These are phyloP conservation scores for Drosophila recens DNA, from an alignment of 2,888 invertebrate species.

Conservation along the genomic window DNA sequence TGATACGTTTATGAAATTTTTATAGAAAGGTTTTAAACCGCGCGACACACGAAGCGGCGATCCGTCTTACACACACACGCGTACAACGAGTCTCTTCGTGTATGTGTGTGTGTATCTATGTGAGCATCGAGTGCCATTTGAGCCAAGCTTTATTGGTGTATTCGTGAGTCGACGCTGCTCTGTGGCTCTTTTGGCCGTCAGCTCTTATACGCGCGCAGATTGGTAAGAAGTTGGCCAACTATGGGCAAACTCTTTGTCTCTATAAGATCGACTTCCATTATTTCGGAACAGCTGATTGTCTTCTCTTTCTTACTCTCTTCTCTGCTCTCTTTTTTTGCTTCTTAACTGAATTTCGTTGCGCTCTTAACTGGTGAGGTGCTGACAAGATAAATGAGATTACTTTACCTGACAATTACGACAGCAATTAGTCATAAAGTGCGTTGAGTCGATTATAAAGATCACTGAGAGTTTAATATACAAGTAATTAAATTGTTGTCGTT, in stretches of 20 bases:
- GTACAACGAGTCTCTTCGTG: constrained; percentile 12
- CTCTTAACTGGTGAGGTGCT: constrained; percentile 41
- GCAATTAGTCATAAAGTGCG: constrained; percentile 80
- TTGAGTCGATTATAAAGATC: constrained; percentile 73
- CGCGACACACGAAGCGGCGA: constrained; percentile 53
- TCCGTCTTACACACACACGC: constrained; percentile 55
- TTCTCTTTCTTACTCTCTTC: constrained; percentile 17
- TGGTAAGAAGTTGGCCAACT: constrained; percentile 29
- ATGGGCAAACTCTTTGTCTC: constrained; percentile 29
- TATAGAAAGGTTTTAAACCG: constrained; percentile 80
- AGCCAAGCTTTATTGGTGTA: constrained; percentile 62
- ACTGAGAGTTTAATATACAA: constrained; percentile 51
- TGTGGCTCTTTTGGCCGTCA: constrained; percentile 24
- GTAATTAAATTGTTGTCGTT: constrained; percentile 55
- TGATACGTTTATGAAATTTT: constrained; percentile 81
- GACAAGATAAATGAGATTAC: constrained; percentile 59
- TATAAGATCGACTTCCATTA: constrained; percentile 5
- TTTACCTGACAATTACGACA: constrained; percentile 53
- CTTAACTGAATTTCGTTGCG: constrained; percentile 6
- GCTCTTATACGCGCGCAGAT: constrained; percentile 53
- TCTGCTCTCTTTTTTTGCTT: background rate
- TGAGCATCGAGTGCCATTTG: constrained; percentile 49
- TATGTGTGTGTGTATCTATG: constrained; percentile 54
- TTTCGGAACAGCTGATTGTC: constrained; percentile 43
- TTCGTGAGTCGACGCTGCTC: constrained; percentile 42